Percentiles rank a stretch among this genome's conserved stretches.
Evolutionary conservation across 2,113 vertebrate genomes (phyloP).

Genomic region (Pomatostomus ruficeps): DNA sequence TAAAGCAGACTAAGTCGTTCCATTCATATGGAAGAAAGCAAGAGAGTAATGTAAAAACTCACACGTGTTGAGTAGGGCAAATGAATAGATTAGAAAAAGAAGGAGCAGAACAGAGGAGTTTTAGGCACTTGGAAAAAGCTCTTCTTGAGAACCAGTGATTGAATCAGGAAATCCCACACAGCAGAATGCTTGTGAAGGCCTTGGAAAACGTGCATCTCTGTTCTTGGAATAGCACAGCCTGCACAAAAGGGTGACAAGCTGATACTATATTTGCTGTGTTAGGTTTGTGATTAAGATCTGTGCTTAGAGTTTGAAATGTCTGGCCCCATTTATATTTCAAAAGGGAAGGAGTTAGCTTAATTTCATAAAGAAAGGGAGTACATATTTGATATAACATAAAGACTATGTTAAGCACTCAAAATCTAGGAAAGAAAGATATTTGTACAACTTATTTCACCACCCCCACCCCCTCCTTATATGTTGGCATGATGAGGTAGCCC

Average conservation of each 20-base stretch:
- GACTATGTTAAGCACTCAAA: not conserved
- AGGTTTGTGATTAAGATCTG: not conserved
- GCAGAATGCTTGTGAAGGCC: not conserved
- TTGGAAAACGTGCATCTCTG: not conserved
- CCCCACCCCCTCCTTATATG: fast-evolving
- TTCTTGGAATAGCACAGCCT: not conserved
- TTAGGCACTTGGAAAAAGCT: not conserved
- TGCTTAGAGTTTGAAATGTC: not conserved
- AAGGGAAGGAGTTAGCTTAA: not conserved
- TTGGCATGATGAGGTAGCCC: not conserved
- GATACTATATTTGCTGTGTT: not conserved
- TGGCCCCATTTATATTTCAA: not conserved
- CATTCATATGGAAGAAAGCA: not conserved
- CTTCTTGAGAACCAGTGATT: not conserved
- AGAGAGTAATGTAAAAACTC: not conserved
- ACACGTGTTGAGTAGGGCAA: fast-evolving
- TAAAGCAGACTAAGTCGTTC: not conserved
- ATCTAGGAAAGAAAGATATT: not conserved
- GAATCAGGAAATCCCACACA: not conserved
- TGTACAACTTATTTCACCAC: not conserved
- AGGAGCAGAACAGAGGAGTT: not conserved
- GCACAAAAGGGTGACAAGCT: not conserved
- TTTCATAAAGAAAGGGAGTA: not conserved
- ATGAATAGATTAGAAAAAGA: not conserved
- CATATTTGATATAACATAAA: not conserved